Conservation (phyloP, 1,140 invertebrate species). For the Leptoteleia sp. region DNA sequence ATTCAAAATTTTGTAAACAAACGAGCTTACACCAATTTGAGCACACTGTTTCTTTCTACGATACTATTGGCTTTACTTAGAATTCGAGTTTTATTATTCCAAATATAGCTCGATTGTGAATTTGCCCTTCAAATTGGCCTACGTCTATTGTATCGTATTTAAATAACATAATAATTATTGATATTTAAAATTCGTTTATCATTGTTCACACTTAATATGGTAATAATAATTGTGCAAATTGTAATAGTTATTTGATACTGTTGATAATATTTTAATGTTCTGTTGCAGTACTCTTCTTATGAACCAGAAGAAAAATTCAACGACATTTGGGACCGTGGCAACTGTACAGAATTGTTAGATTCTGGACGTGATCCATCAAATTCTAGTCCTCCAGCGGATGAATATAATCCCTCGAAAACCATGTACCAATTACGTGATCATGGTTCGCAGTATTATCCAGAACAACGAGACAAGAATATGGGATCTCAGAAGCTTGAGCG, state of each 20-base stretch:
- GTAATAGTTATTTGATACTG: background rate
- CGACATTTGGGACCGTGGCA: constrained; percentile 11
- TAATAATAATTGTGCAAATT: background rate
- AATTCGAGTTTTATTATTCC: constrained; percentile 1
- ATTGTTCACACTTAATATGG: too few species aligned
- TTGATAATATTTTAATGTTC: background rate
- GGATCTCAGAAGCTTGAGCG: background rate
- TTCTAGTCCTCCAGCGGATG: constrained; percentile 11
- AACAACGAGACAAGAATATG: constrained; percentile 2
- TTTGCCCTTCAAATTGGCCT: background rate
- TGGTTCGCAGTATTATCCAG: background rate
- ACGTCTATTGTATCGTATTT: background rate
- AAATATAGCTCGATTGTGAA: background rate
- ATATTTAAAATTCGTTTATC: background rate
- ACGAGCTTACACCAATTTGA: background rate
- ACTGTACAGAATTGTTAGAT: constrained; percentile 1
- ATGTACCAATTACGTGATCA: constrained; percentile 26
- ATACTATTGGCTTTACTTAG: constrained; percentile 14
- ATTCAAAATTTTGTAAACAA: constrained; percentile 32
- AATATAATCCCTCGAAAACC: constrained; percentile 28
- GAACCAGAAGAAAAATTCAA: constrained; percentile 15
- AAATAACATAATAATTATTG: background rate
- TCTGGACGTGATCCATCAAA: background rate
- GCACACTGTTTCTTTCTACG: background rate
- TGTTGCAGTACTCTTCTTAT: constrained; percentile 33